Conservation (phyloP, 2,888 invertebrate species). For the Onchidella celtica region DNA sequence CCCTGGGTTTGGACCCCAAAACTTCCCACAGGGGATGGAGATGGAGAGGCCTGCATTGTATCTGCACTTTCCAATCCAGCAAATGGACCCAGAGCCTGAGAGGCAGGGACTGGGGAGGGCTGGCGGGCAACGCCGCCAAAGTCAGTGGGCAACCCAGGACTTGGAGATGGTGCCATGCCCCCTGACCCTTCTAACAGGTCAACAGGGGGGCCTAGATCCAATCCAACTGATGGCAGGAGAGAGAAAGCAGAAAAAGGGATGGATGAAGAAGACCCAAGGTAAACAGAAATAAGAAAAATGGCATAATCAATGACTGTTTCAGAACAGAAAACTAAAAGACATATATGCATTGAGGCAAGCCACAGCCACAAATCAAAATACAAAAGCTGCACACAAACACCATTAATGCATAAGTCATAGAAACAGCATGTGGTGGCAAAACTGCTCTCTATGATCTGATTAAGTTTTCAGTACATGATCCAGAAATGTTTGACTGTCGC, state of each 20-base stretch:
- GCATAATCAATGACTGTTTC: not conserved
- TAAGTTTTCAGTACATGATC: too few species aligned
- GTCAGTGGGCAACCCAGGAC: constrained; percentile 39
- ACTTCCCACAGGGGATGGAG: constrained; percentile 12
- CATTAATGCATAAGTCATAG: not conserved
- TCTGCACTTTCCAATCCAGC: constrained; percentile 40
- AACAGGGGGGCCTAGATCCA: constrained; percentile 37
- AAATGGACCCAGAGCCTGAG: constrained; percentile 28
- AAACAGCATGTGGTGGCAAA: too few species aligned
- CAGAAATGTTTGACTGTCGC: too few species aligned
- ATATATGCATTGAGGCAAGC: not conserved
- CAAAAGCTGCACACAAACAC: not conserved
- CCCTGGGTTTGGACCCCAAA: not conserved
- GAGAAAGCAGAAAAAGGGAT: not conserved
- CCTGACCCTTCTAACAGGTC: constrained; percentile 44
- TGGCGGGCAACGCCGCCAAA: constrained; percentile 24
- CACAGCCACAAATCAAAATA: not conserved
- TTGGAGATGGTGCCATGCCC: constrained; percentile 26
- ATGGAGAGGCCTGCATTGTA: constrained; percentile 8
- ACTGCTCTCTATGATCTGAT: too few species aligned
- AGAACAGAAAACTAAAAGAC: not conserved
- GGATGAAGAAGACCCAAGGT: constrained; percentile 1
- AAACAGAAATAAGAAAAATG: not conserved
- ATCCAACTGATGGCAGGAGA: constrained; percentile 27
- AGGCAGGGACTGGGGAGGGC: constrained; percentile 25